phyloP scores from a whole-genome alignment of 2,888 invertebrate genomes.

The Metellina segmentata region DNA sequence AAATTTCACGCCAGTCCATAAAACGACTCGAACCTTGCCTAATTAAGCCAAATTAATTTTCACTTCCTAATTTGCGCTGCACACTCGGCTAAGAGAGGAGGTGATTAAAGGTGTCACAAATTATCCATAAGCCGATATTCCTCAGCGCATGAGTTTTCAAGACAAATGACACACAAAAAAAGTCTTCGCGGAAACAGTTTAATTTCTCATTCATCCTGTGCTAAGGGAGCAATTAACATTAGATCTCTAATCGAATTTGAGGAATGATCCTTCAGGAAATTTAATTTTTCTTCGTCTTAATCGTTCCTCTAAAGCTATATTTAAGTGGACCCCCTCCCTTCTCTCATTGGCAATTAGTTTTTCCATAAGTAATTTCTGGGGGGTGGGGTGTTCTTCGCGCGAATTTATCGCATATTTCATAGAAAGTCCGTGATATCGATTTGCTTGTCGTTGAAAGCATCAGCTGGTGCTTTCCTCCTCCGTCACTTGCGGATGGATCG shows the following conservation, averaged over 20 bases:
- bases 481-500: background rate
- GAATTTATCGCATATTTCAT: constrained; percentile 20
- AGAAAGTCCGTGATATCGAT: constrained; percentile 37
- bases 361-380: constrained; percentile 7
- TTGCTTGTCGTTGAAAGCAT: constrained; percentile 25
- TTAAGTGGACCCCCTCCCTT: constrained; percentile 21
- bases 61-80: constrained; percentile 16
- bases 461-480: constrained; percentile 22
- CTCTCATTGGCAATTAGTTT: constrained; percentile 42
- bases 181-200: constrained; percentile 47
- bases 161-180: constrained; percentile 35
- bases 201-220: constrained; percentile 48
- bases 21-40: background rate
- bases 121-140: constrained; percentile 5
- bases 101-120: constrained; percentile 19
- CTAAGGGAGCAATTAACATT: constrained; percentile 54
- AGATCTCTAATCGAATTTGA: constrained; percentile 63
- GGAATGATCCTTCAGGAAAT: constrained; percentile 32
- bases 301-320: constrained; percentile 38
- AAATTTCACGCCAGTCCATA: background rate
- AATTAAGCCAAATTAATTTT: constrained; percentile 65
- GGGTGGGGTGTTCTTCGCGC: background rate
- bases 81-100: background rate
- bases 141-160: background rate
- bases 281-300: constrained; percentile 45